Evolutionary conservation across 2,888 invertebrate genomes (phyloP).

Genomic region (Rhabditoides inermis): DNA sequence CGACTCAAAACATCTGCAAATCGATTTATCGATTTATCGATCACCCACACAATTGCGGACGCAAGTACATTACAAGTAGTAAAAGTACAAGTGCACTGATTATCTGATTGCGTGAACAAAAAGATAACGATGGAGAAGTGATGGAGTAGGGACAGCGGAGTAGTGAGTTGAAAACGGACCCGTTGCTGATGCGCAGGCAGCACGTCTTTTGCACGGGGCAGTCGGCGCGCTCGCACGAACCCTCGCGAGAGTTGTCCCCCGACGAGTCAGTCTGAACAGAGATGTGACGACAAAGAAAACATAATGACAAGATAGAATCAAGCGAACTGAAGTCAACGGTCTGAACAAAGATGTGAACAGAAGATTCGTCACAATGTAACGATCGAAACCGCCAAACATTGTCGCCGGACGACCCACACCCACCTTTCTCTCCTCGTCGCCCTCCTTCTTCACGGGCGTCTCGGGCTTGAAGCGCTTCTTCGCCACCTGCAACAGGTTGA

Average conservation of each 20-base stretch:
- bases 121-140: background rate
- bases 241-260: slow-evolving; percentile 17
- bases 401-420: too few species aligned
- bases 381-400: too few species aligned
- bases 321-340: too few species aligned
- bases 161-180: slow-evolving; percentile 6
- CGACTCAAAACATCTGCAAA: slow-evolving; percentile 10
- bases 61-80: too few species aligned
- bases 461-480: slow-evolving; percentile 18
- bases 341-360: background rate
- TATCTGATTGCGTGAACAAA: too few species aligned
- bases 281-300: background rate
- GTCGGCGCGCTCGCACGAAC: slow-evolving; percentile 31
- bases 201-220: slow-evolving; percentile 21
- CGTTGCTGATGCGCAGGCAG: slow-evolving; percentile 9
- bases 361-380: slow-evolving; percentile 1
- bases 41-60: too few species aligned
- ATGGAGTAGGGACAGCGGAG: background rate
- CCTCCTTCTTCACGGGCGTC: too few species aligned
- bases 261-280: background rate
- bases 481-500: too few species aligned
- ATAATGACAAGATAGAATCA: too few species aligned
- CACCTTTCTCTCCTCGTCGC: too few species aligned
- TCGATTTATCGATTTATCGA: too few species aligned
- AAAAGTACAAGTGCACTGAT: too few species aligned